Conservation (phyloP, 2,888 invertebrate genomes). For the Lasioglossum vierecki region DNA sequence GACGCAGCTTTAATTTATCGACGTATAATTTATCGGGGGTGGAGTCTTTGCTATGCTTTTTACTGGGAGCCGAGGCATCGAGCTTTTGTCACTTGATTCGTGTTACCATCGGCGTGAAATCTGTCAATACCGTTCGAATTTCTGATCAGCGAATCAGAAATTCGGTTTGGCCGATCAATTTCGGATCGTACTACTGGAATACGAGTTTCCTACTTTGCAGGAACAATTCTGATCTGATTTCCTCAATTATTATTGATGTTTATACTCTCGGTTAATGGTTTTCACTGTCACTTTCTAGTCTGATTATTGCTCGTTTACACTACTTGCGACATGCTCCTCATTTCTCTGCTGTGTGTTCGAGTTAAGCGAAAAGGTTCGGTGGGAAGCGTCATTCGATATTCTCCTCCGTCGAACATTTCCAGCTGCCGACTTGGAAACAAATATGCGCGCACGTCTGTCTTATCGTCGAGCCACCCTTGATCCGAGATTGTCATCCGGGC, state of each 20-base stretch:
- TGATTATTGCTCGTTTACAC: no score
- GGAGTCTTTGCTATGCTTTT: constrained; percentile 19
- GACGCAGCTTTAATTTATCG: constrained; percentile 52
- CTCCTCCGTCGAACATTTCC: constrained; percentile 32
- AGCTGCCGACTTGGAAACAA: constrained; percentile 42
- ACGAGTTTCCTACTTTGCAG: not conserved
- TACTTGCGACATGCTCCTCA: no score
- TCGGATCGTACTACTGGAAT: not conserved
- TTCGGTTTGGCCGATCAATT: not conserved
- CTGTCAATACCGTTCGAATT: not conserved
- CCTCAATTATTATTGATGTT: not conserved
- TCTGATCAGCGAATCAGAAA: not conserved
- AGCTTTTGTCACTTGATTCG: constrained; percentile 1
- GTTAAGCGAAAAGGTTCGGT: constrained; percentile 10
- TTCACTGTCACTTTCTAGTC: not conserved
- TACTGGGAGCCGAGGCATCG: constrained; percentile 17
- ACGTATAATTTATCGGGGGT: constrained; percentile 56
- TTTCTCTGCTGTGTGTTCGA: not conserved
- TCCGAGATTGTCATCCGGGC: constrained; percentile 67
- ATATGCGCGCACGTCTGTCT: constrained; percentile 58
- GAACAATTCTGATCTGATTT: not conserved
- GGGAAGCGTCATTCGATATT: constrained; percentile 17
- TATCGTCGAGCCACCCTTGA: constrained; percentile 65
- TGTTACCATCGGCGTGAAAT: constrained; percentile 44
- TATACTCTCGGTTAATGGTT: not conserved